Conservation (phyloP, 2,797 vertebrate genomes). For the Ibycter americanus region DNA sequence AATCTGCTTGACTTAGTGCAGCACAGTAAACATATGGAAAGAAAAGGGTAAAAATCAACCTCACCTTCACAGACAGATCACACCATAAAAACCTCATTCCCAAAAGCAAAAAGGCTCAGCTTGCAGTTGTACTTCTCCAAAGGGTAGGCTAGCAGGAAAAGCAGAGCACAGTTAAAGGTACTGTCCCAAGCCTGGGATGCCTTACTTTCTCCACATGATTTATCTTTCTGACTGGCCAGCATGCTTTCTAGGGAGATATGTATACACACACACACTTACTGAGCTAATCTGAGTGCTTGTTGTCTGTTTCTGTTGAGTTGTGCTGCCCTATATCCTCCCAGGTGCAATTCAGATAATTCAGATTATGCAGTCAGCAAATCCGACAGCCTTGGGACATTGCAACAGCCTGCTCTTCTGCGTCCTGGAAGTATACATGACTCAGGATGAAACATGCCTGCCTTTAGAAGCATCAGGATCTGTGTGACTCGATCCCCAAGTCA, state of each 20-base stretch:
- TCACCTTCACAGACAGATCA: background rate
- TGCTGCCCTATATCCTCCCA: background rate
- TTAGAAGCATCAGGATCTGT: background rate
- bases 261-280: no score
- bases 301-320: rapidly evolving
- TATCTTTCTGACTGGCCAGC: background rate
- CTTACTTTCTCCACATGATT: background rate
- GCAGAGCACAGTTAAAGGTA: background rate
- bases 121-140: background rate
- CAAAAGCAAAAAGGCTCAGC: background rate
- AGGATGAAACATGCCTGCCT: background rate
- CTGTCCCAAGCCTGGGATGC: background rate
- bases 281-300: background rate
- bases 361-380: background rate
- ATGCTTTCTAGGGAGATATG: background rate
- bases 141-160: background rate
- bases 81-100: background rate
- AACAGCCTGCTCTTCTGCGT: background rate
- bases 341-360: background rate
- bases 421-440: background rate
- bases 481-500: background rate
- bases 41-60: background rate
- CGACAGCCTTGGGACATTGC: background rate
- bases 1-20: background rate
- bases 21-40: background rate